Conservation (phyloP, 2,888 invertebrate species). For the Mermis nigrescens region DNA sequence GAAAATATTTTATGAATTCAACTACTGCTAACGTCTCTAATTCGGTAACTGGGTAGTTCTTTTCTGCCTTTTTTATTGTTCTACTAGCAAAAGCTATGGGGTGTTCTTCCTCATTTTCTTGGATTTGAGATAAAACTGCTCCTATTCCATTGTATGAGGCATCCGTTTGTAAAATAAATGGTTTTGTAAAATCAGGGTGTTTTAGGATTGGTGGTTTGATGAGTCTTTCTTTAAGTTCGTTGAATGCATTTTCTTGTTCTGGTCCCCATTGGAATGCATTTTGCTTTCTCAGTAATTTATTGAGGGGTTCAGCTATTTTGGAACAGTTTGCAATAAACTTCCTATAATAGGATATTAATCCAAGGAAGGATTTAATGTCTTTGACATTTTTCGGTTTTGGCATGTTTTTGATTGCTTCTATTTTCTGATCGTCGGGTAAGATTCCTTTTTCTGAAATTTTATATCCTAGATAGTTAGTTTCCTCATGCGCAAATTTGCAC, state of each 20-base stretch:
- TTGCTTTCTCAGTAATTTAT: background rate
- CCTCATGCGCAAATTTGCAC: no score
- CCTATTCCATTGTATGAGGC: slow-evolving; percentile 28
- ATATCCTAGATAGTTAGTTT: no score
- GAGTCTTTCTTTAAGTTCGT: background rate
- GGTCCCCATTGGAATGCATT: background rate
- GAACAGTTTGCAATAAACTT: no score
- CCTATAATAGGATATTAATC: no score
- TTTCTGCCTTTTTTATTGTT: background rate
- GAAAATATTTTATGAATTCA: background rate
- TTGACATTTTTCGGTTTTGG: no score
- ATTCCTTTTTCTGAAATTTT: no score
- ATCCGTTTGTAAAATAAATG: slow-evolving; percentile 16
- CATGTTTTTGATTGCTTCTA: no score
- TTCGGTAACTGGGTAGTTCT: background rate
- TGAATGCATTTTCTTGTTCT: background rate
- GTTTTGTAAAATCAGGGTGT: slow-evolving; percentile 6
- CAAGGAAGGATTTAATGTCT: no score
- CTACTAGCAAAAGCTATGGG: slow-evolving; percentile 3
- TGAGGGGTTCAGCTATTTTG: no score
- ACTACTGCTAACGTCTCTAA: slow-evolving; percentile 5
- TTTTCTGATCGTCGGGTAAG: no score
- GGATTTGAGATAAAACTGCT: slow-evolving; percentile 15
- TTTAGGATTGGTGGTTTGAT: background rate
- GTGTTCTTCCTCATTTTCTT: background rate